Evolutionary conservation across 2,113 vertebrate genomes (phyloP), one percentile per base, ranked within the genome.

Genomic region (Aegypius monachus): DNA sequence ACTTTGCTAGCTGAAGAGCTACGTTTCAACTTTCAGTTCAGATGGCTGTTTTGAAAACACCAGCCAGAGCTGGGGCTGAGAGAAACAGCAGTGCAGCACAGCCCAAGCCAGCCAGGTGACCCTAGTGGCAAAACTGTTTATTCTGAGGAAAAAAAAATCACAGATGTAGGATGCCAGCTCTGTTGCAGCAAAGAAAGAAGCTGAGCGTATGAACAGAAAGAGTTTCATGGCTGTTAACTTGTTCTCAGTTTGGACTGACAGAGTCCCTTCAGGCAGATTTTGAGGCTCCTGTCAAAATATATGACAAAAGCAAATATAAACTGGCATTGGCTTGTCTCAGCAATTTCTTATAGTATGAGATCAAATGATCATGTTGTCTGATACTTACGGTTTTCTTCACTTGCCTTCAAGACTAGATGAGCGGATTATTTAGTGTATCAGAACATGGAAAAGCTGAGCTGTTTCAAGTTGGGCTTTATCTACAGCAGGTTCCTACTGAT

Each of bases 1-100:
- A 78, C 95, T 98, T 97, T 93, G 84, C 87, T 85, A 84, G 23
- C 59, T 88, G 52, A 91, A 96, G 87, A 97, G 92, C 26, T 67
- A 38, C 21, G 7, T 66, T 96, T 96, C 93, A 95, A 38, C 79
- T 97, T 97, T 16, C 11, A 16, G 74, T 97, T 97, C 81, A 84
- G 92, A 72, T 63, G 84, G 82, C 52, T 78, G 68, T 95, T 98
- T 92, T 80, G 83, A 74, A 87, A 90, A n/a, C 43, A 74, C 4
- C 67, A 50, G 11, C 13, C 56, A 66, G 32, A 61, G 43, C 4
- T 53, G 47, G 10, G 11, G 34, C 72, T 78, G 59, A 43, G 36
- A 42, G 47, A 56, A 74, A 22, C 10, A 88, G 85, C 92, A 68
- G 77, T 36, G 74, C 90, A 90, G 58, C 68, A 50, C 74, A 67